Conservation (phyloP, 1,140 invertebrate species). For the Temnothorax curvispinosus region DNA sequence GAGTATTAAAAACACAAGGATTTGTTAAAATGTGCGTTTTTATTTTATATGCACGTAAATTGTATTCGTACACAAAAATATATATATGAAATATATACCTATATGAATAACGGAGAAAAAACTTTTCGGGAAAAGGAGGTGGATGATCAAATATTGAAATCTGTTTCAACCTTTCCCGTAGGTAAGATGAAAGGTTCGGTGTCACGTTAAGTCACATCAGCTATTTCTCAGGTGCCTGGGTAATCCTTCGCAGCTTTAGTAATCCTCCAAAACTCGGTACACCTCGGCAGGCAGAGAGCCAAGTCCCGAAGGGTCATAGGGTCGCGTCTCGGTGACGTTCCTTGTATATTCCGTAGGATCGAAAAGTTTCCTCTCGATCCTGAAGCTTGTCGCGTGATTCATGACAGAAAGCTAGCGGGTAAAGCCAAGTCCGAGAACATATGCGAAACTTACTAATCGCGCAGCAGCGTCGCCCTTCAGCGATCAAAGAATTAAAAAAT, state of each 20-base stretch:
- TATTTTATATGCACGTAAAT: not conserved
- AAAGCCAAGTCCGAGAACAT: slow-evolving; percentile 36
- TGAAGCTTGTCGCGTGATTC: slow-evolving; percentile 1
- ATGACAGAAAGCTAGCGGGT: slow-evolving; percentile 22
- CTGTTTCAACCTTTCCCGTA: not conserved
- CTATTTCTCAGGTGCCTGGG: slow-evolving; percentile 51
- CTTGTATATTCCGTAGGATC: slow-evolving; percentile 60
- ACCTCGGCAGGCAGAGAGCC: not conserved
- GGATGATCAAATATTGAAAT: slow-evolving; percentile 55
- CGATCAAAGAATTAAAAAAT: not conserved
- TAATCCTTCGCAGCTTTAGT: slow-evolving; percentile 62
- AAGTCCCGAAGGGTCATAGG: slow-evolving; percentile 43
- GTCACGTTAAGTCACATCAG: slow-evolving; percentile 56
- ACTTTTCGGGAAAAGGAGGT: not conserved
- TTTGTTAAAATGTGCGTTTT: not conserved
- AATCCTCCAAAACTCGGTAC: slow-evolving; percentile 54
- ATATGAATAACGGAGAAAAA: not conserved
- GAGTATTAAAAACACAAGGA: not conserved
- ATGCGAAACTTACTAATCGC: slow-evolving; percentile 10
- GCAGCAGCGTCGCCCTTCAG: not conserved
- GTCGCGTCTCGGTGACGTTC: slow-evolving; percentile 24
- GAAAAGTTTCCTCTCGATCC: slow-evolving; percentile 55
- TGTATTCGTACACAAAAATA: not conserved
- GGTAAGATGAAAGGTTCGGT: slow-evolving; percentile 5
- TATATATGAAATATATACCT: not conserved